Evolutionary conservation across 2,888 invertebrate species (phyloP).

Genomic region (Alloscopus bannaensis): DNA sequence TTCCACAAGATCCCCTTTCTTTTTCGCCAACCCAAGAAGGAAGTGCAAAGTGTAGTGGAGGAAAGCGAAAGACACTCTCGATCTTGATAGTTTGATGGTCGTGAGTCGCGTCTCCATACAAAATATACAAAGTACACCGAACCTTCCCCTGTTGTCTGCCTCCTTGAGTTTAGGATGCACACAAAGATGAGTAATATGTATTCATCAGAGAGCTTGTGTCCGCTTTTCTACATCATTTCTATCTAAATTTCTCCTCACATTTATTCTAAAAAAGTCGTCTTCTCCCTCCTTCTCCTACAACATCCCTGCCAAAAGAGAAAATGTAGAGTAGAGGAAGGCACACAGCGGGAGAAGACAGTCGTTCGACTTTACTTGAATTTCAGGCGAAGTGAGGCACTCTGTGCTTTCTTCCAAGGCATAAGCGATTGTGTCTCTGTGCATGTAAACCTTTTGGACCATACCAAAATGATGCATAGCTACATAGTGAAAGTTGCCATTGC

Average conservation of each 20-base stretch:
- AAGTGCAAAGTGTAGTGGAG: not conserved
- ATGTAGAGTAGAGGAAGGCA: slow-evolving; percentile 6
- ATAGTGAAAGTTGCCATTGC: slow-evolving; percentile 33
- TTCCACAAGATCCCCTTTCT: not conserved
- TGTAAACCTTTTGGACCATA: not conserved
- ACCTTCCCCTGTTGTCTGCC: too few species aligned
- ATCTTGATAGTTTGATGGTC: not conserved
- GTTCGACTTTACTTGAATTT: too few species aligned
- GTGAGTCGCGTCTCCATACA: too few species aligned
- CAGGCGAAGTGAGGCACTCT: not conserved
- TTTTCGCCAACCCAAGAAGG: not conserved
- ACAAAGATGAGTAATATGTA: slow-evolving; percentile 55
- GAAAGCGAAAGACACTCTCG: not conserved
- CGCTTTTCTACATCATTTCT: slow-evolving; percentile 48
- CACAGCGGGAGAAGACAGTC: not conserved
- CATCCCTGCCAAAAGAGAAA: slow-evolving; percentile 8
- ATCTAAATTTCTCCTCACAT: slow-evolving; percentile 39
- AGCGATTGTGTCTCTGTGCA: too few species aligned
- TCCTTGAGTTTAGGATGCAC: too few species aligned
- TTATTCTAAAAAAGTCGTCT: slow-evolving; percentile 24
- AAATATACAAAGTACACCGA: too few species aligned
- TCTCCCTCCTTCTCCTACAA: slow-evolving; percentile 17
- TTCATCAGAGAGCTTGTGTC: slow-evolving; percentile 35
- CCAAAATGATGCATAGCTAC: not conserved
- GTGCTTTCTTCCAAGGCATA: too few species aligned